phyloP scores from a whole-genome alignment of 1,140 invertebrate genomes.

The Limonius californicus region DNA sequence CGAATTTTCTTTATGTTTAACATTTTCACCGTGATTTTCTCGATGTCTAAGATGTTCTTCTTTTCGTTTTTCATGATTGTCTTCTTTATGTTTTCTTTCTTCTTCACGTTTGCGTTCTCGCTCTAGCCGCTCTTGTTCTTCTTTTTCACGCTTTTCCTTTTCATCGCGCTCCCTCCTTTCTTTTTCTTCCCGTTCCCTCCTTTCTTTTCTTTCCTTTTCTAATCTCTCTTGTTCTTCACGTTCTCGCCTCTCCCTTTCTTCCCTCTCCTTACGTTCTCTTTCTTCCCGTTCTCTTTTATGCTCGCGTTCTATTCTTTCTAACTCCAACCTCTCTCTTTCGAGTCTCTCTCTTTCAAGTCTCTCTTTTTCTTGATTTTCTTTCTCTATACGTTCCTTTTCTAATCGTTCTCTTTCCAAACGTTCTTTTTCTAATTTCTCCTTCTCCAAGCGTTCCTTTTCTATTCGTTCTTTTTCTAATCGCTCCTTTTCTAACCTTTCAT shows the following conservation, averaged over 20 bases:
- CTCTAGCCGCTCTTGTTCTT: constrained; percentile 36
- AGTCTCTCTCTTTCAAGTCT: constrained; percentile 31
- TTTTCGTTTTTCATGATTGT: constrained; percentile 43
- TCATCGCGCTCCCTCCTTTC: constrained; percentile 32
- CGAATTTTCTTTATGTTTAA: constrained; percentile 38
- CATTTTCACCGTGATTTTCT: constrained; percentile 40
- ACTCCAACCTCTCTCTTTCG: constrained; percentile 36
- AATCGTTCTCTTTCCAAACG: constrained; percentile 41
- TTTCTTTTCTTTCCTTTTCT: constrained; percentile 40
- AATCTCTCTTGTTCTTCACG: constrained; percentile 34
- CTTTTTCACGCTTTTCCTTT: constrained; percentile 27
- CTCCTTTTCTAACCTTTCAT: constrained; percentile 36
- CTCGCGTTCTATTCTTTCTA: constrained; percentile 31
- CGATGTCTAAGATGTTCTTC: constrained; percentile 35
- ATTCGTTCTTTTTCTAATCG: constrained; percentile 37
- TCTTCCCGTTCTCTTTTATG: constrained; percentile 24
- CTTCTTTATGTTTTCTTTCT: constrained; percentile 37
- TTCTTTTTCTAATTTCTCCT: constrained; percentile 44
- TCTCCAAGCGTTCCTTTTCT: constrained; percentile 33
- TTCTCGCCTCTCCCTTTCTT: constrained; percentile 24
- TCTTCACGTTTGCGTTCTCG: constrained; percentile 40
- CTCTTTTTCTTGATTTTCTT: too few relatives aligned
- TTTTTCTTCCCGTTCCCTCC: constrained; percentile 44
- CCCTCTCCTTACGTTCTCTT: constrained; percentile 26
- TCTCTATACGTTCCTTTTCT: constrained; percentile 51